phyloP scores from a whole-genome alignment of 2,113 vertebrate species.

The Trematomus loennbergii region DNA sequence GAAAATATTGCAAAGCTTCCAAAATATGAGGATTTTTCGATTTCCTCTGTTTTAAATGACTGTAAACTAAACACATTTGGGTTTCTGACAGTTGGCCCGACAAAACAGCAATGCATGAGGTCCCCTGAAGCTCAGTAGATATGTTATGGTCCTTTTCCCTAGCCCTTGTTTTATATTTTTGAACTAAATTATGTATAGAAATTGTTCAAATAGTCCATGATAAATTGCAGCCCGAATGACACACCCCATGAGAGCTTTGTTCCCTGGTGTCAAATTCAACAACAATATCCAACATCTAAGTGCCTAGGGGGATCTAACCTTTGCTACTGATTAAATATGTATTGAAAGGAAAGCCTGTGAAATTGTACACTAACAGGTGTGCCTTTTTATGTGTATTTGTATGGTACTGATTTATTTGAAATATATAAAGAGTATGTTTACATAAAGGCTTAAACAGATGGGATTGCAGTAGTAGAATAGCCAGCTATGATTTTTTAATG shows the following conservation, averaged over 20 bases:
- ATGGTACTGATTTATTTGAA: not conserved
- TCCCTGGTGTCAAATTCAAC: conserved; percentile 15
- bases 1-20: not conserved
- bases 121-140: not conserved
- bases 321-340: conserved; percentile 1
- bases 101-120: not conserved
- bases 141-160: not conserved
- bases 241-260: conserved; percentile 2
- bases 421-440: not conserved
- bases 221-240: not conserved
- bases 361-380: not conserved
- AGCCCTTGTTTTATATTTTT: too few relatives aligned
- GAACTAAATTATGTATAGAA: too few relatives aligned
- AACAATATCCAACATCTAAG: not conserved
- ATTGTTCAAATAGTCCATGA: too few relatives aligned
- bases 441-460: conserved; percentile 4
- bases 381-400: not conserved
- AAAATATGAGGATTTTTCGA: not conserved
- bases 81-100: not conserved
- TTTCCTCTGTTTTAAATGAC: not conserved
- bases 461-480: conserved; percentile 8
- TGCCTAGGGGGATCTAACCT: not conserved
- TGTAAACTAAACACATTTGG: not conserved
- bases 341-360: not conserved
- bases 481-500: conserved; percentile 57